Percentiles rank a stretch among this genome's conserved stretches.
These are phyloP conservation scores for Prionace glauca DNA, from an alignment of 2,797 vertebrate genomes.

Conservation along the genomic window DNA sequence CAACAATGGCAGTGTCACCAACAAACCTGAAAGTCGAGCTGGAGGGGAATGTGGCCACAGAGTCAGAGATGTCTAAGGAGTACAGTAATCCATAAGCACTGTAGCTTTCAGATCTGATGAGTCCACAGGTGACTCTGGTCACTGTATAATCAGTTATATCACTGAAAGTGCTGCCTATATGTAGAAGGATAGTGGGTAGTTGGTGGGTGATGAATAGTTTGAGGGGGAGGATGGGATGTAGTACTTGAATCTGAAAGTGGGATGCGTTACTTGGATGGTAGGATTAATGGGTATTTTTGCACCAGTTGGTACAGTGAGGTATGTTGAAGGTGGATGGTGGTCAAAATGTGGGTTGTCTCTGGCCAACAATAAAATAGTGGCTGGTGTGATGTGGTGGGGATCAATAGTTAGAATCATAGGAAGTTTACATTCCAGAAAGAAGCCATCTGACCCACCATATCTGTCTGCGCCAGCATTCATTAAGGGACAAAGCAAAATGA, in stretches of 20 bases:
- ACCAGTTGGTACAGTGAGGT: background rate
- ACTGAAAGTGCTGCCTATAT: background rate
- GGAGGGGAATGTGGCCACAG: too few relatives aligned
- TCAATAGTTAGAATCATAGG: background rate
- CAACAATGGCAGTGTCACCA: too few relatives aligned
- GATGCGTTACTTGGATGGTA: background rate
- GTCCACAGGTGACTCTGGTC: background rate
- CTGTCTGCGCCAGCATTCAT: too few relatives aligned
- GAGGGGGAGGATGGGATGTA: background rate
- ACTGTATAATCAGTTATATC: background rate
- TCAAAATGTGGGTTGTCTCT: background rate
- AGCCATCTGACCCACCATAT: too few relatives aligned
- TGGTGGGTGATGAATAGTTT: background rate
- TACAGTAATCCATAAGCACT: background rate
- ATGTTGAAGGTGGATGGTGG: background rate
- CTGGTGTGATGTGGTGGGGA: background rate
- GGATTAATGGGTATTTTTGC: background rate
- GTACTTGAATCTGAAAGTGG: background rate
- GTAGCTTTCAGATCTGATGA: background rate
- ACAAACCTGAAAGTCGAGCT: too few relatives aligned
- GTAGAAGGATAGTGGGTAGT: background rate
- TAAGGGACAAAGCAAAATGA: background rate
- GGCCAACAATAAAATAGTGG: background rate
- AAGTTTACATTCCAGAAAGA: too few relatives aligned
- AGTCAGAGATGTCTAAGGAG: too few relatives aligned